Evolutionary conservation across 2,113 vertebrate species (phyloP).

Genomic region (Montifringilla adamsi): DNA sequence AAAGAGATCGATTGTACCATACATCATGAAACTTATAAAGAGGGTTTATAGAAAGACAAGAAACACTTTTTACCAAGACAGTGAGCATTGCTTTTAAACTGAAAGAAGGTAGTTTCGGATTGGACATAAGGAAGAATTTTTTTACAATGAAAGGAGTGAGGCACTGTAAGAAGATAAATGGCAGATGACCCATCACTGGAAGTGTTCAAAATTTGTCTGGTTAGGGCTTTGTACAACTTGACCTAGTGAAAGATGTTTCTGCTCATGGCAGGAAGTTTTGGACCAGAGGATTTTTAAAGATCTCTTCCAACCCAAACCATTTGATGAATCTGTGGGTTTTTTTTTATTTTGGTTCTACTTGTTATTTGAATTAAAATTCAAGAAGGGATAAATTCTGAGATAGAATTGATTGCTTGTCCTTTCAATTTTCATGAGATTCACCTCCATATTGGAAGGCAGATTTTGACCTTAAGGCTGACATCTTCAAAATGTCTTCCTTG

Average conservation of each 20-base stretch:
- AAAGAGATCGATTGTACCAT: neutral
- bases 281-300: neutral
- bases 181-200: neutral
- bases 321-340: neutral
- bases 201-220: neutral
- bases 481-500: neutral
- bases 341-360: neutral
- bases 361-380: neutral
- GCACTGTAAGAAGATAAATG: neutral
- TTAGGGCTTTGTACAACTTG: neutral
- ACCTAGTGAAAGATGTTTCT: neutral
- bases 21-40: neutral
- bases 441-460: neutral
- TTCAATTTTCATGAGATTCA: neutral
- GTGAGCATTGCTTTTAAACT: neutral
- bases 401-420: neutral
- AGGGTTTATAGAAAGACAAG: neutral
- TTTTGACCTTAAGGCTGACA: neutral
- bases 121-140: neutral
- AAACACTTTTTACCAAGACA: neutral
- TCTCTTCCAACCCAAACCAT: neutral
- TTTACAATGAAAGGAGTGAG: neutral
- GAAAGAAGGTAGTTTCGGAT: neutral
- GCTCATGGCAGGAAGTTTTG: neutral
- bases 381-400: neutral